Conservation (phyloP, 2,797 vertebrate genomes). For the Ambastaia sidthimunki region DNA sequence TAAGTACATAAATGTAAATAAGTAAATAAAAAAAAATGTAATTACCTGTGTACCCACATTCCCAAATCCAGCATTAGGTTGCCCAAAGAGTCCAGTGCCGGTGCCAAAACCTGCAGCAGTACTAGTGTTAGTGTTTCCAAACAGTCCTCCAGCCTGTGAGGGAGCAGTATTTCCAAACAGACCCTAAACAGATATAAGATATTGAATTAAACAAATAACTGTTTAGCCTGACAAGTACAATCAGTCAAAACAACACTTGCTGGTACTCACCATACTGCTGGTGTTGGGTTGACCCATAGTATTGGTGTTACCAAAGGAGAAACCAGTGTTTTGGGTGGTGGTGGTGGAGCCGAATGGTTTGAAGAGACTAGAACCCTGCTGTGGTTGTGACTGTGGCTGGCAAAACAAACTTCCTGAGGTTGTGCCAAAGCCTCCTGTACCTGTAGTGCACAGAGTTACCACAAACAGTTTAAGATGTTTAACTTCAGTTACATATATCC, state of each 20-base stretch:
- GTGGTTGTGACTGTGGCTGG: conserved; percentile 57
- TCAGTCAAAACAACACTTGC: background rate
- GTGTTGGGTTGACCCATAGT: conserved; percentile 89
- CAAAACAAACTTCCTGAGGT: conserved; percentile 85
- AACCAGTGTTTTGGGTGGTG: conserved; percentile 86
- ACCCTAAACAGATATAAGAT: conserved; percentile 75
- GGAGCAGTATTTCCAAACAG: conserved; percentile 89
- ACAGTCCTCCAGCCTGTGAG: conserved; percentile 84
- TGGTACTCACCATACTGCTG: conserved; percentile 85
- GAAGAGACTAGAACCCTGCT: conserved; percentile 81
- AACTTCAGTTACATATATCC: background rate
- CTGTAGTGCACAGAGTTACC: conserved; percentile 28
- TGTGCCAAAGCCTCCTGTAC: conserved; percentile 81
- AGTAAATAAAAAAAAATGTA: background rate
- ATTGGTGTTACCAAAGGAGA: conserved; percentile 88
- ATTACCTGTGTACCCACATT: conserved; percentile 83
- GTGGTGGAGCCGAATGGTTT: conserved; percentile 91
- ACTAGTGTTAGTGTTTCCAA: conserved; percentile 88
- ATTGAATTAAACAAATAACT: background rate
- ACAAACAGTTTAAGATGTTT: background rate
- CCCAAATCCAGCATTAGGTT: conserved; percentile 85
- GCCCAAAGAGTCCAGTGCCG: conserved; percentile 85
- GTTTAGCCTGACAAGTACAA: background rate
- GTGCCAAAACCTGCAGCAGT: conserved; percentile 86
- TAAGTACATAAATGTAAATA: too few relatives aligned